These are phyloP conservation scores for Melipona quadrifasciata DNA, from an alignment of 1,140 invertebrate species.

Conservation along the genomic window DNA sequence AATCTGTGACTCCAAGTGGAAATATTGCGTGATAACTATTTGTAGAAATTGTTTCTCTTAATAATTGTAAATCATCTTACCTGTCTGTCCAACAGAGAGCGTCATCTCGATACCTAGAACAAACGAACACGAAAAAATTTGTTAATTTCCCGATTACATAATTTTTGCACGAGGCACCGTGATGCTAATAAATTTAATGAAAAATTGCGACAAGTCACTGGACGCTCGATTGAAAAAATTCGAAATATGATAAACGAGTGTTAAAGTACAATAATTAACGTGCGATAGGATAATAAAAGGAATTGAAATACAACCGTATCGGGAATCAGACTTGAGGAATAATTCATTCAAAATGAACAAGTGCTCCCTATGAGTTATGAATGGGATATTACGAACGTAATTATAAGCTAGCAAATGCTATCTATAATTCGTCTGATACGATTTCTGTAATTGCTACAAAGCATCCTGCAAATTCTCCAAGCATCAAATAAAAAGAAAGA, in stretches of 20 bases:
- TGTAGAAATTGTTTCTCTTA: background rate
- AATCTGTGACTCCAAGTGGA: no score
- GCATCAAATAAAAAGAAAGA: background rate
- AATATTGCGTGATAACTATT: no score
- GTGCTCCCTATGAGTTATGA: background rate
- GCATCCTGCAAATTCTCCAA: background rate
- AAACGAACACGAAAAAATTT: slow-evolving; percentile 57
- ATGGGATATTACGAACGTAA: background rate
- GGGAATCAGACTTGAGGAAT: background rate
- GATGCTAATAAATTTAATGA: background rate
- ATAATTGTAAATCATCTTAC: slow-evolving; percentile 78
- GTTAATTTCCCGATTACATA: background rate
- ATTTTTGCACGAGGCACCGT: background rate
- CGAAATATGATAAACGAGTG: background rate
- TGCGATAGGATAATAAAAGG: background rate
- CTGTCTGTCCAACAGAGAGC: slow-evolving; percentile 90
- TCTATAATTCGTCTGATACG: background rate
- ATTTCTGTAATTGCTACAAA: background rate
- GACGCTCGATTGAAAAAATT: background rate
- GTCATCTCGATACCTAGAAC: slow-evolving; percentile 89
- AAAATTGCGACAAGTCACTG: background rate
- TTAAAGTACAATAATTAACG: background rate
- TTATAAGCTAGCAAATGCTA: background rate
- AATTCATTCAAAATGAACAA: background rate
- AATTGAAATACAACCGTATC: background rate